Conservation (phyloP, 23 tunicate species). For the Trididemnum nubilum region DNA sequence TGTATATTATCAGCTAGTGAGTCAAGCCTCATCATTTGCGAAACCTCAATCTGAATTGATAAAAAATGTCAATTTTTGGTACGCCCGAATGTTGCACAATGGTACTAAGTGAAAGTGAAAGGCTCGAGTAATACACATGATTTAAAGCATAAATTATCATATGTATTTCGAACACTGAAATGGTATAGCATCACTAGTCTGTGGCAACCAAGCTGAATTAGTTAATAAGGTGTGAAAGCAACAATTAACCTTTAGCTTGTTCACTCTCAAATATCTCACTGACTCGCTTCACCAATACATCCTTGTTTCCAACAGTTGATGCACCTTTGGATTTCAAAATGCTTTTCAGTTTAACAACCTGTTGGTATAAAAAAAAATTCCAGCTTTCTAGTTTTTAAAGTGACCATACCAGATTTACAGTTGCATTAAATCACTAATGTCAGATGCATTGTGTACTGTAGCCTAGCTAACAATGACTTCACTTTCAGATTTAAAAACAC, state of each 20-base stretch:
- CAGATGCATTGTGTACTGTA: too few relatives aligned
- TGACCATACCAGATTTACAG: too few relatives aligned
- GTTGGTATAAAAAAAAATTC: too few relatives aligned
- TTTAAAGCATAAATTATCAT: neutral
- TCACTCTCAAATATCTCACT: neutral
- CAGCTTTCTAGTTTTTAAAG: too few relatives aligned
- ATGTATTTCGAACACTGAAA: neutral
- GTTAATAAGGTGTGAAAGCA: slow-evolving; percentile 28
- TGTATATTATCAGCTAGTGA: too few relatives aligned
- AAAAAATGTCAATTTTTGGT: too few relatives aligned
- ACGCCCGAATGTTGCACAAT: too few relatives aligned
- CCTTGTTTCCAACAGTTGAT: slow-evolving; percentile 15
- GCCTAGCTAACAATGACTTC: too few relatives aligned
- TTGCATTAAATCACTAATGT: too few relatives aligned
- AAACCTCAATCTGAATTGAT: too few relatives aligned
- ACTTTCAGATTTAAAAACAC: too few relatives aligned
- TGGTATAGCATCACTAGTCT: slow-evolving; percentile 14
- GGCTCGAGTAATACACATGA: neutral
- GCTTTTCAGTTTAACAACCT: slow-evolving; percentile 14
- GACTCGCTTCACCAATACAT: slow-evolving; percentile 12
- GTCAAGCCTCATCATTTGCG: too few relatives aligned
- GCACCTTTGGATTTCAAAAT: slow-evolving; percentile 21
- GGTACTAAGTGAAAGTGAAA: slow-evolving; percentile 3
- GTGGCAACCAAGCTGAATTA: slow-evolving; percentile 34
- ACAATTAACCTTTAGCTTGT: slow-evolving; percentile 5